phyloP scores from a whole-genome alignment of 2,888 invertebrate species.

The Lamellibrachia columna region DNA sequence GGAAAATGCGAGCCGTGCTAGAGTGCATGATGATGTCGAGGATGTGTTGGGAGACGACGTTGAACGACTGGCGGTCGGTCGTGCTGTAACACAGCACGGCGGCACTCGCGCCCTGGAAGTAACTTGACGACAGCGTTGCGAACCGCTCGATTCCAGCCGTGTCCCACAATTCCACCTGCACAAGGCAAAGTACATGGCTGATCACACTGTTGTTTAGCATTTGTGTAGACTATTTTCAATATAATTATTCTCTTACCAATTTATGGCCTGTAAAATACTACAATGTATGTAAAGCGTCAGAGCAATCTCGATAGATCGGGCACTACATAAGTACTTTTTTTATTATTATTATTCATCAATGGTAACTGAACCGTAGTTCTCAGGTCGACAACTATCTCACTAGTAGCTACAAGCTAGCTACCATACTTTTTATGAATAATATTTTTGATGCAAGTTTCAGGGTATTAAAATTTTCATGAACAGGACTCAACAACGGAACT shows the following conservation, averaged over 20 bases:
- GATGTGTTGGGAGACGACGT: constrained; percentile 89
- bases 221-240: no score
- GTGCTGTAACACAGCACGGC: constrained; percentile 90
- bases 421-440: not conserved
- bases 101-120: constrained; percentile 95
- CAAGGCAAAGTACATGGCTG: not conserved
- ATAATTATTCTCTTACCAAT: no score
- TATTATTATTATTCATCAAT: no score
- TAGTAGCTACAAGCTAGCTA: not conserved
- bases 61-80: constrained; percentile 91
- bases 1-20: constrained; percentile 93
- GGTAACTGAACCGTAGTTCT: not conserved
- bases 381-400: not conserved
- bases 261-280: no score
- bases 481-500: not conserved
- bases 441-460: not conserved
- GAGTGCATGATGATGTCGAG: constrained; percentile 93
- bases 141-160: constrained; percentile 97
- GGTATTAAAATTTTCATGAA: not conserved
- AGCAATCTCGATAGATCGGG: no score
- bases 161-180: constrained; percentile 91
- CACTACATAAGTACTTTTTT: no score
- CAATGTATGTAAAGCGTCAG: no score
- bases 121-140: constrained; percentile 92
- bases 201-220: not conserved